Evolutionary conservation across 2,113 vertebrate species (phyloP), one percentile per base, ranked within the genome.

Genomic region (Cyanistes caeruleus): DNA sequence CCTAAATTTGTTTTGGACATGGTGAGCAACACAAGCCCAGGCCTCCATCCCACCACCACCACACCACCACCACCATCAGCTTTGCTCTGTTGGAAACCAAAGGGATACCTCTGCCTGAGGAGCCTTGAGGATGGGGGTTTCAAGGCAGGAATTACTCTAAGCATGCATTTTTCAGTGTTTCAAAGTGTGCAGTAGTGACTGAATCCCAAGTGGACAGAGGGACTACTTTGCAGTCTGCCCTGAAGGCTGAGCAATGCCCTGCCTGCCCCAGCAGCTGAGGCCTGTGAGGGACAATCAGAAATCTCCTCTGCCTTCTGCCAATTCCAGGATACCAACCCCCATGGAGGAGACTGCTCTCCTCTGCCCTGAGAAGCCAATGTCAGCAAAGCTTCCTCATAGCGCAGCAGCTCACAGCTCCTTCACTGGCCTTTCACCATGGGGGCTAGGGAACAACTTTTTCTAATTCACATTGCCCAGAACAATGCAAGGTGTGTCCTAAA

Each of bases 141-240:
- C 77, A 74, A 78, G 87, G n/a, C 8, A 44, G n/a, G 19, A 4
- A 23, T 84, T 84, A 39, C 33, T 64, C 33, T 51, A 63, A 72
- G 37, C 13, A 4, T 5, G 13, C 12, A 4, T 56, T 68, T 88
- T 89, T 35, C 30, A 5, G 6, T 51, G 13, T 55, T 79, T 90
- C 33, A 60, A n/a, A 63, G 14, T 28, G 10, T 51, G 35, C 35
- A 15, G 4, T 12, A 55, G 44, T 2, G 3, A 68, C 25, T 3
- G 2, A 89, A 68, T 68, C 43, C 75, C 0, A 0, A 30, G 27
- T 1, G 4, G 49, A 33, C 8, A 55, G 23, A 53, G 24, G 39
- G 59, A 46, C 15, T 35, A 3, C 22, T 59, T 46, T 52, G 39
- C 43, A 85, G 33, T 15, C 13, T 78, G 24, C 14, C 10, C 39